A percentile compares a stretch with the other conserved stretches of the same genome.
Evolutionary conservation across 2,113 vertebrate genomes (phyloP).

Genomic region (Pristiophorus japonicus): DNA sequence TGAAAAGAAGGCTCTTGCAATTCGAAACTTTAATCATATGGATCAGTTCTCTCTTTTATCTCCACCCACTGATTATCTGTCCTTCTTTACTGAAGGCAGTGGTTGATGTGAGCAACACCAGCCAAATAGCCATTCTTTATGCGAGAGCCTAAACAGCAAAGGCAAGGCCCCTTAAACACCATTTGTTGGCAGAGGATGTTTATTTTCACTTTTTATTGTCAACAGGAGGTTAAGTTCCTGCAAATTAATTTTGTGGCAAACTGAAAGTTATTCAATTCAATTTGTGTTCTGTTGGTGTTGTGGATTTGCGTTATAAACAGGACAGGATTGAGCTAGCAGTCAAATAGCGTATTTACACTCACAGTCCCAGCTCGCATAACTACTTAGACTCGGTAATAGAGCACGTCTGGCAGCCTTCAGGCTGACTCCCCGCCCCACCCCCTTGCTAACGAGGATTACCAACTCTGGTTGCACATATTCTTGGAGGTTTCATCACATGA

Average conservation of each 20-base stretch:
- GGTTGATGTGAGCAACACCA: not conserved
- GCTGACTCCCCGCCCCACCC: not conserved
- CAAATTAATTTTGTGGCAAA: not conserved
- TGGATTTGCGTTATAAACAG: not conserved
- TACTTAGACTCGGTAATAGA: not conserved
- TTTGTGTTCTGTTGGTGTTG: not conserved
- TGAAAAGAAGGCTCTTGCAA: not conserved
- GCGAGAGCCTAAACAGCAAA: not conserved
- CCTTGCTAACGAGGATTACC: not conserved
- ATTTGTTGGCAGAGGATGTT: constrained; percentile 21
- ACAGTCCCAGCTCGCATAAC: not conserved
- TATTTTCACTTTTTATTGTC: constrained; percentile 9
- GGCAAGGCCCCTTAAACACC: not conserved
- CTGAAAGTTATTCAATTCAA: not conserved
- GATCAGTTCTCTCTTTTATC: not conserved
- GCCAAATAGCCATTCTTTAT: not conserved
- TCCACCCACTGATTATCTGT: not conserved
- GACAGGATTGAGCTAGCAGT: not conserved
- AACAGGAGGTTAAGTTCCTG: not conserved
- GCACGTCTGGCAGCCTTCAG: not conserved
- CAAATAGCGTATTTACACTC: not conserved
- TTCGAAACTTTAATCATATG: not conserved
- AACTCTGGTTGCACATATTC: not conserved
- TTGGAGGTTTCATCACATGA: not conserved
- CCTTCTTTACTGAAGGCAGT: not conserved